phyloP scores from a whole-genome alignment of 2,888 invertebrate genomes.

The Eilema sororculum region DNA sequence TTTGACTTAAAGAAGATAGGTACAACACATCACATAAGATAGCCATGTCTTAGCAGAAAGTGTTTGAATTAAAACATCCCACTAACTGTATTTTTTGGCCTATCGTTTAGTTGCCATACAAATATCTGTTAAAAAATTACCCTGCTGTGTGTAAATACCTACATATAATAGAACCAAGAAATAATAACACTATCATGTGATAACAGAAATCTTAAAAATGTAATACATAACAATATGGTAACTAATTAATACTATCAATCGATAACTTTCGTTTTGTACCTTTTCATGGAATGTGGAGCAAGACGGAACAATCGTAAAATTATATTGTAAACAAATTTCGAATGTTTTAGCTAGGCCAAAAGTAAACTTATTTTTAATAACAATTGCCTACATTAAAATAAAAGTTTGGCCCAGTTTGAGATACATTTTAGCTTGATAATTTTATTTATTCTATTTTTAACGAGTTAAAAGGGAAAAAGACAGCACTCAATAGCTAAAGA shows the following conservation, averaged over 20 bases:
- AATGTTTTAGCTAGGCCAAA: background rate
- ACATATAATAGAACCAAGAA: constrained; percentile 32
- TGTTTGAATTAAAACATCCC: background rate
- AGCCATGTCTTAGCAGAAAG: background rate
- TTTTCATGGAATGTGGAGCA: constrained; percentile 45
- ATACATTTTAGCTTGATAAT: constrained; percentile 2
- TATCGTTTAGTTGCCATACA: background rate
- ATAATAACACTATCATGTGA: constrained; percentile 26
- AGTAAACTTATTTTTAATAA: background rate
- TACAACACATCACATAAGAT: background rate
- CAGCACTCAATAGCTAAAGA: constrained; percentile 1
- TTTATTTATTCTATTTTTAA: background rate
- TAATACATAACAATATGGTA: constrained; percentile 63
- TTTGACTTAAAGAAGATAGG: background rate
- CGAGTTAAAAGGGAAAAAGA: background rate
- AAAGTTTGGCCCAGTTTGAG: background rate
- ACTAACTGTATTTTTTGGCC: background rate
- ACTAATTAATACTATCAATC: constrained; percentile 67
- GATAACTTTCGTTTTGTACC: constrained; percentile 58
- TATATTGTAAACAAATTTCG: background rate
- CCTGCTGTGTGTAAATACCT: constrained; percentile 12
- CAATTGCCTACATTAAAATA: background rate
- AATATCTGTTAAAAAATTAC: constrained; percentile 3
- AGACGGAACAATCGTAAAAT: constrained; percentile 3
- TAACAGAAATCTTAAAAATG: constrained; percentile 46